Base-by-base conservation (phyloP, 2,888 invertebrate genomes). In the Eilema caniola region DNA sequence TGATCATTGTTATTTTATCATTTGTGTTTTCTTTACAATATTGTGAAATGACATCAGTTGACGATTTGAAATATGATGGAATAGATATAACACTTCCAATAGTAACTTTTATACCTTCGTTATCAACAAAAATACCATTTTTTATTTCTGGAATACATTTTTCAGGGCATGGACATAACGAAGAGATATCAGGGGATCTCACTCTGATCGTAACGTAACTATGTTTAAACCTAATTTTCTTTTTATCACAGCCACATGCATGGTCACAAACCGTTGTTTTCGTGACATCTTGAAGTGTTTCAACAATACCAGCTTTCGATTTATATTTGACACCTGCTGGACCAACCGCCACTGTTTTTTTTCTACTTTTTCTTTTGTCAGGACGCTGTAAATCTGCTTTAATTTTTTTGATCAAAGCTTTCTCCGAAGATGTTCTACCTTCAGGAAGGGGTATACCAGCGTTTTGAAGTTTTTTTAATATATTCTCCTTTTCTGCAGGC, bases 201-300 rank as follows among this genome's bases (percentile, higher is more conserved):
- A 92, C 92, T 83, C 86, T 85, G 72, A 93, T 92, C 81, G 92
- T 92, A 0, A 92, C 87, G 57, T 92, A 92, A 77, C 93, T 92
- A 47, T 92, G 91, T 77, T 92, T 92, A 76, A 93, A 93, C 83
- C 87, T 85, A 59, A 92, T 92, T 87, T 92, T 92, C 74, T 92
- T 92, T 75, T 88, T 91, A 70, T 91, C 91, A 80, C 92, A 92
- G 3, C 92, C 92, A 76, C 92, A 92, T 24, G 83, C 90, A 63
- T 88, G 83, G 66, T 92, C 92, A 79, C 92, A 92, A 25, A 85
- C 91, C 24, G 89, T 89, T 5, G 88, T 88, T 87, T 90, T 92
- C 2, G 83, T 67, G 20, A 91, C 80, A 53, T 91, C 89, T 84
- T 92, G 80, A 62, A 85, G 84, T 71, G 88, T 85, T 83, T 89